Percentiles rank a stretch among this genome's conserved stretches.
Conservation (phyloP, 2,113 vertebrate species). For the human (Homo sapiens) region GRCh38 chr5:164078501-164079000, state of each 20-base stretch:
- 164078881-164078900: neutral
- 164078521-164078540: neutral
- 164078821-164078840: neutral
- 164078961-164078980: neutral
- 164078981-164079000: neutral
- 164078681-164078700: neutral
- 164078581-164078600: neutral
- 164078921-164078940: neutral
- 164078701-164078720: neutral
- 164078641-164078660: neutral
- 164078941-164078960: neutral
- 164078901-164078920: neutral
- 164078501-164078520: neutral
- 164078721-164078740: neutral
- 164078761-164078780: neutral
- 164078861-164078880: neutral
- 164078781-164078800: neutral
- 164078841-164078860: neutral
- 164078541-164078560: neutral
- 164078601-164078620: neutral
- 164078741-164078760: neutral
- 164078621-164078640: neutral
- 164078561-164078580: neutral
- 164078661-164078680: neutral
- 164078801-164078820: neutral